Base-by-base conservation (phyloP, 2,888 invertebrate genomes). In the Dryobota labecula region DNA sequence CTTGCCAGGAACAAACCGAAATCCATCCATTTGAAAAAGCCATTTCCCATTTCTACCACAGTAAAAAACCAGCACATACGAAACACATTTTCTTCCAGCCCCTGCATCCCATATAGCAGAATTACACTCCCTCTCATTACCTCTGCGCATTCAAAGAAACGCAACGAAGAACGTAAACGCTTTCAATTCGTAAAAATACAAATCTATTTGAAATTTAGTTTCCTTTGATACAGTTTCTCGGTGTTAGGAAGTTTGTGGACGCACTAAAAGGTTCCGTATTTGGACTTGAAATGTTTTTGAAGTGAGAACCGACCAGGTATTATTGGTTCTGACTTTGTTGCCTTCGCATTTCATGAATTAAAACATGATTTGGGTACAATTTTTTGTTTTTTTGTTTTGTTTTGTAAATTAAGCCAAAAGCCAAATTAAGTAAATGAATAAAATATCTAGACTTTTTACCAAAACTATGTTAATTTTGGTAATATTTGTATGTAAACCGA, bases 101-200 rank as follows among this genome's bases (percentile, higher is more conserved):
- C 9, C 11, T n/a, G 27, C 56, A 11, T 13, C 43, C 36, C 13
- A 18, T 61, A 58, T 33, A 54, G n/a, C n/a, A 65, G 71, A 63
- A 72, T 56, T 73, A 76, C 70, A 61, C 24, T 33, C 6, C n/a
- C 72, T 72, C 78, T 82, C 79, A 83, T 84, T 83, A 82, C 82
- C 71, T 43, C 54, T 67, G 60, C 53, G 67, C 57, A 45, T 64
- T 81, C 83, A 73, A 73, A 79, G 79, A 70, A 84, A 79, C 51
- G 73, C 70, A 76, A 24, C 20, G 49, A 64, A 15, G 47, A 62
- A 49, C 68, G 68, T 49, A 74, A 74, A 62, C 66, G 67, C 71
- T 74, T 76, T 72, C 80, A 64, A 79, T 82, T 74, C 68, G 67
- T 77, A 66, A 84, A 84, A 84, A 73, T 84, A 82, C 84, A 77